Conservation (phyloP, 2,888 invertebrate genomes). For the Empis stercorea region DNA sequence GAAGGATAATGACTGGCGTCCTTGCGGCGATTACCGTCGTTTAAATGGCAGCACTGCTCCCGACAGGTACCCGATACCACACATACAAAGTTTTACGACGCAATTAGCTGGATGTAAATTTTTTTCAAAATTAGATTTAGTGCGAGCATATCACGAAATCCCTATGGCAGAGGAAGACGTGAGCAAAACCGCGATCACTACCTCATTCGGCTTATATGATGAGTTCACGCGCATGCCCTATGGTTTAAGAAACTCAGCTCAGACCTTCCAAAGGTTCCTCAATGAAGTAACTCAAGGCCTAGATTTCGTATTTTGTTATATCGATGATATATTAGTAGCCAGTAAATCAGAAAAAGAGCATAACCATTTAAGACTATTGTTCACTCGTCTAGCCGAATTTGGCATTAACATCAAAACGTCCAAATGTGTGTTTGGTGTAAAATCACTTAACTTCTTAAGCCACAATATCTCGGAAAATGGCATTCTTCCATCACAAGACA, state of each 20-base stretch:
- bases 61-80: not conserved
- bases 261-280: constrained; percentile 18
- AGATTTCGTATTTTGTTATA: constrained; percentile 15
- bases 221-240: constrained; percentile 21
- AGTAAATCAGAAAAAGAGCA: constrained; percentile 12
- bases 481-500: constrained; percentile 3
- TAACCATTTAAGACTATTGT: constrained; percentile 11
- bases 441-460: not conserved
- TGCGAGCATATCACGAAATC: constrained; percentile 17
- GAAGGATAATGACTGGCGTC: not conserved
- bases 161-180: not conserved
- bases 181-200: constrained; percentile 14
- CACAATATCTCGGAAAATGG: not conserved
- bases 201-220: constrained; percentile 25
- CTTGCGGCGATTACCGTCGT: not conserved
- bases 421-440: constrained; percentile 4
- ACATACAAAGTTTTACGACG: not conserved
- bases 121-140: constrained; percentile 17
- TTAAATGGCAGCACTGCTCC: not conserved
- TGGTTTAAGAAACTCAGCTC: constrained; percentile 22
- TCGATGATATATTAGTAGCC: constrained; percentile 18
- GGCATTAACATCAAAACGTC: constrained; percentile 14
- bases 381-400: constrained; percentile 11
- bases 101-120: constrained; percentile 11
- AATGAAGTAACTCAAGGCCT: constrained; percentile 10